These are phyloP conservation scores for Paracentrotus lividus DNA, from an alignment of 53 echinoderm and acorn worm species.

Conservation along the genomic window DNA sequence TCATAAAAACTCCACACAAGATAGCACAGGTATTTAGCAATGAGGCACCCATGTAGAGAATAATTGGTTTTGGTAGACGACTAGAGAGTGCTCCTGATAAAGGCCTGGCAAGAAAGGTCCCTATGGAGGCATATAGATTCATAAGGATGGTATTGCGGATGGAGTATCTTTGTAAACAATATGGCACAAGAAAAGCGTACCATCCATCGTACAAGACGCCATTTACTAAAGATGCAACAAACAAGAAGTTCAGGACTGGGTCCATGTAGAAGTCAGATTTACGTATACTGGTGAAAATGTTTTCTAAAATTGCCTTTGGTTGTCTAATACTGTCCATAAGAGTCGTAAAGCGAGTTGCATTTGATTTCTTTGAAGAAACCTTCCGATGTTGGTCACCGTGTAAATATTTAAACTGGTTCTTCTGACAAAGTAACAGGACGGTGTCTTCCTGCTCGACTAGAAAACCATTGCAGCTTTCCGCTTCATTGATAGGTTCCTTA, in stretches of 20 bases:
- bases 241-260: not conserved
- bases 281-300: not conserved
- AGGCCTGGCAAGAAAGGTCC: not conserved
- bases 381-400: too few species aligned
- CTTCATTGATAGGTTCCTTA: not conserved
- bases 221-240: not conserved
- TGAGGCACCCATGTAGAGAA: not conserved
- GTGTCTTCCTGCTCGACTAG: not conserved
- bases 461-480: not conserved
- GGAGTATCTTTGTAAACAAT: not conserved
- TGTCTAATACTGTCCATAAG: too few species aligned
- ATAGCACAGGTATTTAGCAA: not conserved
- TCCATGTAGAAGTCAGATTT: not conserved
- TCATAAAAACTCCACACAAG: not conserved
- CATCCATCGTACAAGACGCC: not conserved
- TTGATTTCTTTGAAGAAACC: too few species aligned
- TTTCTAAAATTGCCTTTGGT: not conserved
- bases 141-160: not conserved
- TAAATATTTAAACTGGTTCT: too few species aligned
- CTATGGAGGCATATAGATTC: not conserved
- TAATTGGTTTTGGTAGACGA: not conserved
- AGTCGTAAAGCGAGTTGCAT: too few species aligned
- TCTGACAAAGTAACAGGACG: not conserved
- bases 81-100: not conserved
- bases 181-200: slow-evolving; percentile 4